Evolutionary conservation across 2,113 vertebrate genomes (phyloP).

Genomic region (Hippocampus mohnikei): DNA sequence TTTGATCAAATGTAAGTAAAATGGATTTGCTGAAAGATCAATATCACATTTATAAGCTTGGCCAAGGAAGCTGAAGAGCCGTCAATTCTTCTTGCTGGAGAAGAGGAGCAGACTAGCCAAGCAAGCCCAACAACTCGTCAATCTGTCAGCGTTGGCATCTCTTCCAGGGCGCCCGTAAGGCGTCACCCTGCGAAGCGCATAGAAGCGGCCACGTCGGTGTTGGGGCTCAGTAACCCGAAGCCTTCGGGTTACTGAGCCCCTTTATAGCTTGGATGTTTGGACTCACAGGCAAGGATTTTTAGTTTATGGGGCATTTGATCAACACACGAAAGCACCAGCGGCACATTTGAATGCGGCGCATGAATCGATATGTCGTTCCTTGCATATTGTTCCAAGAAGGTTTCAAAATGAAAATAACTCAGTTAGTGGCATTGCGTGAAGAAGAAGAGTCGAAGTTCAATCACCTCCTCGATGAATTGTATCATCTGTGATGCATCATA

Average conservation of each 20-base stretch:
- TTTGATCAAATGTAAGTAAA: slow-evolving; percentile 73
- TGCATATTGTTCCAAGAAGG: slow-evolving; percentile 8
- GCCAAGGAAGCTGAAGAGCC: slow-evolving; percentile 36
- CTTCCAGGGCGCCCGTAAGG: slow-evolving; percentile 35
- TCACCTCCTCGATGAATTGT: background rate
- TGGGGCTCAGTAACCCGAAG: slow-evolving; percentile 21
- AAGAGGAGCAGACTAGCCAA: slow-evolving; percentile 28
- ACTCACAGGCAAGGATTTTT: background rate
- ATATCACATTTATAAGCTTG: slow-evolving; percentile 73
- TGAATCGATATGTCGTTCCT: slow-evolving; percentile 24
- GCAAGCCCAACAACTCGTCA: slow-evolving; percentile 45
- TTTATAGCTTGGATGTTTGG: slow-evolving; percentile 1
- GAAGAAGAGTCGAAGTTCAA: background rate
- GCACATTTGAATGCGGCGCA: slow-evolving; percentile 2
- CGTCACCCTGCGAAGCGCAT: slow-evolving; percentile 34
- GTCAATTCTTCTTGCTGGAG: slow-evolving; percentile 20
- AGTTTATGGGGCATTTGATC: slow-evolving; percentile 7
- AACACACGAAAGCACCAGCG: background rate
- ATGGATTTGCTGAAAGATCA: slow-evolving; percentile 68
- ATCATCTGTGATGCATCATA: background rate
- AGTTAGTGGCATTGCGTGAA: background rate
- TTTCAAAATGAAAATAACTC: slow-evolving; percentile 19
- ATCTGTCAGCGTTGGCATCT: slow-evolving; percentile 50
- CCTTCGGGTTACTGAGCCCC: no score
- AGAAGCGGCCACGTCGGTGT: slow-evolving; percentile 25